Base-by-base conservation (phyloP, 2,888 invertebrate genomes). In the Tetragonisca angustula region DNA sequence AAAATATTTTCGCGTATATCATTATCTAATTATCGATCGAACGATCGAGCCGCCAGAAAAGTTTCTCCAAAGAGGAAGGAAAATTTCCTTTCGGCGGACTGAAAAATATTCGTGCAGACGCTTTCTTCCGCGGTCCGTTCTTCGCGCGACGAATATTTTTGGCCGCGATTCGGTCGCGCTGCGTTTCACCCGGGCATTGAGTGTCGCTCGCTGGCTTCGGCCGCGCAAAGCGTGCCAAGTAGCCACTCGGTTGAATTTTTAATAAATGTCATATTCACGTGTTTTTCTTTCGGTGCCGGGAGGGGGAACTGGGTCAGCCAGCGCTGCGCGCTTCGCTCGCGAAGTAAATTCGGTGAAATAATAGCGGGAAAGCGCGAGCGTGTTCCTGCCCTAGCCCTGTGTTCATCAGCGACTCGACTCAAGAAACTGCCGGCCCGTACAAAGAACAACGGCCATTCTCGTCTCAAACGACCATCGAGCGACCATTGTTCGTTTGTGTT, bases 201-300 rank as follows among this genome's bases (percentile, higher is more conserved):
- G 49, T 73, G 76, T 43, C 17, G 61, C 54, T 36, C 50, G 56
- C 43, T 62, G 78, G 71, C 65, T 56, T 62, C 43, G 67, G 59
- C 68, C 54, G 56, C 61, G 59, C 71, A 79, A 83, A 87, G 78
- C 87, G 79, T 85, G 87, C 87, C 87, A 85, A 83, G 87, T 83
- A 70, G 83, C 79, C 79, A 81, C 85, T 87, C 78, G 77, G 64
- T 76, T 85, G 81, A 88, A 89, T 85, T 88, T 89, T 89, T 83
- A 87, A 88, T 88, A 87, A 84, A 77, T 85, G 80, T 89, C 79
- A 76, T 87, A 81, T 75, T 79, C 79, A 68, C 75, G 80, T 79
- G 68, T 88, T 89, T 83, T 84, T 83, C 81, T 85, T 85, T 72
- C 71, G 71, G 56, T 19, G 54, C 43, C 15, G 50, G n/a, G 59